Conservation (phyloP, 2,888 invertebrate genomes). For the Polymixis lichenea region DNA sequence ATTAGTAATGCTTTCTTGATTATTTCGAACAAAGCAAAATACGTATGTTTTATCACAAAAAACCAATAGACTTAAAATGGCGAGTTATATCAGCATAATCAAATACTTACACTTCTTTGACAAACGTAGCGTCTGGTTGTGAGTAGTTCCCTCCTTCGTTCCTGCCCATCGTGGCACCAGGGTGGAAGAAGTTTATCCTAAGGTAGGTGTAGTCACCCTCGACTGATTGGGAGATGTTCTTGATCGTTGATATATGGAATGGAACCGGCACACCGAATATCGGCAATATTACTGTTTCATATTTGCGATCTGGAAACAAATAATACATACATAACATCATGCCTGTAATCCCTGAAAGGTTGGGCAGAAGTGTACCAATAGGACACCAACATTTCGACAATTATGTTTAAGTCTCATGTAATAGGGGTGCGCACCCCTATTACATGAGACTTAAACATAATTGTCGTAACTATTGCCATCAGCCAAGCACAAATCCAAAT, state of each 20-base stretch:
- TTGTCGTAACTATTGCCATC: neutral
- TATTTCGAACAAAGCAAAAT: neutral
- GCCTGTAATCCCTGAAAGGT: neutral
- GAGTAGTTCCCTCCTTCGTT: conserved; percentile 97
- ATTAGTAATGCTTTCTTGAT: neutral
- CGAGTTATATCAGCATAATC: neutral
- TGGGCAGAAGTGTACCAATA: neutral
- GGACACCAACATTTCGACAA: neutral
- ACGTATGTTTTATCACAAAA: neutral
- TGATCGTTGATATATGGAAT: conserved; percentile 99
- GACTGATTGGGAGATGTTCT: conserved; percentile 99
- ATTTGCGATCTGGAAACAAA: conserved; percentile 95
- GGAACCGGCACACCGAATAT: conserved; percentile 99
- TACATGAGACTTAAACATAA: no score
- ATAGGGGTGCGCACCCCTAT: no score
- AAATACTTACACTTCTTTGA: conserved; percentile 97
- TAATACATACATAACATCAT: neutral
- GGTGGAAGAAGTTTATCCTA: conserved; percentile 99
- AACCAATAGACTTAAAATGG: neutral
- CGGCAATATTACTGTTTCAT: conserved; percentile 99
- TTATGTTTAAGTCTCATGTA: neutral
- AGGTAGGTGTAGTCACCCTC: conserved; percentile 99
- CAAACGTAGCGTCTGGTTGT: conserved; percentile 98
- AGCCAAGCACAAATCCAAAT: neutral
- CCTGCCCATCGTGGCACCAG: conserved; percentile 98